Evolutionary conservation across 2,797 vertebrate species (phyloP).

Genomic region (Phoebastria nigripes): DNA sequence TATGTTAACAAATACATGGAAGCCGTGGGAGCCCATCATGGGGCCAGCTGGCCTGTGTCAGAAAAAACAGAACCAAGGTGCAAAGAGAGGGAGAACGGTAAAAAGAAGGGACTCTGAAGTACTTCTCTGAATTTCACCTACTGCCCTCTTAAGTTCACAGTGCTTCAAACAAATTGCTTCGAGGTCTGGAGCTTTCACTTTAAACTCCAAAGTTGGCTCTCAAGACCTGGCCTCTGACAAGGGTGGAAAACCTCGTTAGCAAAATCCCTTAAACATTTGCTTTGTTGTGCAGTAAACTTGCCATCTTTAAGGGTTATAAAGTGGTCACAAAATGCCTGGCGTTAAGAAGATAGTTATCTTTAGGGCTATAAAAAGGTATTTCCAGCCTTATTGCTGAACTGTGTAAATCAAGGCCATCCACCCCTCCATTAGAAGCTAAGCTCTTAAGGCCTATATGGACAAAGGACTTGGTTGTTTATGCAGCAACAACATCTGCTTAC

Average conservation of each 20-base stretch:
- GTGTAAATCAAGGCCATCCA: conserved; percentile 64
- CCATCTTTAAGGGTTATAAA: conserved; percentile 24
- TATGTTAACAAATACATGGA: background rate
- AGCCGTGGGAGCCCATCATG: fast-evolving
- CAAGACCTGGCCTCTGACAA: conserved; percentile 6
- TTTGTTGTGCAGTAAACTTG: conserved; percentile 41
- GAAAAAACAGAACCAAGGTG: background rate
- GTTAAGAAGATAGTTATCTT: conserved; percentile 31
- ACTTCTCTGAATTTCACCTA: background rate
- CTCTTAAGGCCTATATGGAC: conserved; percentile 60
- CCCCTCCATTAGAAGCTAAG: conserved; percentile 58
- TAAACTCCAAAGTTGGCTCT: background rate
- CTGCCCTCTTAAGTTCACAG: background rate
- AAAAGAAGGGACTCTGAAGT: background rate
- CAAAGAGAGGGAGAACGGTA: background rate
- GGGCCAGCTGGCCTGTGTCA: background rate
- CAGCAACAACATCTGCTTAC: conserved; percentile 68
- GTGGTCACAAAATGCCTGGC: background rate
- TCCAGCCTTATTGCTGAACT: conserved; percentile 57
- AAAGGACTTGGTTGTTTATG: conserved; percentile 65
- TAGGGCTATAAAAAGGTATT: conserved; percentile 31
- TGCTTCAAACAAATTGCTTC: background rate
- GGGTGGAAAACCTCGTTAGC: conserved; percentile 2
- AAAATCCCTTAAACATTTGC: conserved; percentile 24
- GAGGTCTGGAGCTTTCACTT: background rate